Base-by-base conservation (phyloP, 2,113 vertebrate species). In the Oncorhynchus nerka region DNA sequence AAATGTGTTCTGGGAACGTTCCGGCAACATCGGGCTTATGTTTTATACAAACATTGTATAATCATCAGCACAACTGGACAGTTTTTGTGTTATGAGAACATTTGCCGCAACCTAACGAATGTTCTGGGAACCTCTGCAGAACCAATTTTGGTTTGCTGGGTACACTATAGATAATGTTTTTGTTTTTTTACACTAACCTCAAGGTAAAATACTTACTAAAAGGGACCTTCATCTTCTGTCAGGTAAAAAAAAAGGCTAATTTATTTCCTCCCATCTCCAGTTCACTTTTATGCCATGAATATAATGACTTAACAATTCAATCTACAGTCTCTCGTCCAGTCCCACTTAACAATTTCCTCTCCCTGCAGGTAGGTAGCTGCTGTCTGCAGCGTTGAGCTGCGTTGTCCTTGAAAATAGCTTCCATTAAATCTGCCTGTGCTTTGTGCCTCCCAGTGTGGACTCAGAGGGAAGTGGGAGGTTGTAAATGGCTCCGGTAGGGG, bases 361-460 rank as follows among this genome's bases (percentile, higher is more conserved):
- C 81, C 30, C 81, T 87, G 88, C 77, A 74, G 77, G 74, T 81
- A 13, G 88, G 16, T 55, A 55, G 51, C 51, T 55, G 51, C 51
- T 55, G 51, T 55, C 76, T 70, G 84, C 66, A 71, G 82, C 72
- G 75, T 77, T 79, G 62, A 75, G 77, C 51, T 55, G 51, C 78
- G 75, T 87, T 90, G 87, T 87, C 88, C 84, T 84, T 75, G 80
- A 86, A 89, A 91, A 91, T 86, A 84, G 86, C 86, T 84, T 86
- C 81, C 71, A 88, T 88, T 87, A 85, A 87, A 81, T 82, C 73
- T 82, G 84, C 51, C 51, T 55, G 39, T 79, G 55, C 75, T 62
- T 57, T 77, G 82, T 78, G 71, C 75, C 76, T 88, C 82, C 83
- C 79, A 77, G 84, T 70, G 81, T 75, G 1, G 69, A 75, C 85